Conservation (phyloP, 2,888 invertebrate species). For the Cremastinae sp. region DNA sequence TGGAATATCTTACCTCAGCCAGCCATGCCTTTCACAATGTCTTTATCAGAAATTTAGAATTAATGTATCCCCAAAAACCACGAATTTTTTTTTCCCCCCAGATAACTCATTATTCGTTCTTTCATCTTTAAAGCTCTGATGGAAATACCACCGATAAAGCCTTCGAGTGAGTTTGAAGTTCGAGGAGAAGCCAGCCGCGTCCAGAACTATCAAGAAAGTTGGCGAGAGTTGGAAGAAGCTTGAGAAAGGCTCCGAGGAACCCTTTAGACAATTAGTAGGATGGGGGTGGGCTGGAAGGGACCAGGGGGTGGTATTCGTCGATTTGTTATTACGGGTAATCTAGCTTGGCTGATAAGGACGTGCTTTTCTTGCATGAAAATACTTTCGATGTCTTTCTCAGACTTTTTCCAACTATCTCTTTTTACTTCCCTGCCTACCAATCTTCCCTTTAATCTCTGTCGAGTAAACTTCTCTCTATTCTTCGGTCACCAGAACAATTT, state of each 20-base stretch:
- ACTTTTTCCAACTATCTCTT: conserved; percentile 4
- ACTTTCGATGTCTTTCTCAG: conserved; percentile 37
- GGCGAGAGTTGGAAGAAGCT: conserved; percentile 27
- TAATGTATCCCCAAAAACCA: neutral
- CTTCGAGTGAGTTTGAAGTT: conserved; percentile 34
- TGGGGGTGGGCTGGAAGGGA: neutral
- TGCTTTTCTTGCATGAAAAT: conserved; percentile 40
- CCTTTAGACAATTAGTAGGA: conserved; percentile 56
- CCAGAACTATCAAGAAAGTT: conserved; percentile 58
- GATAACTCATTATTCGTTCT: conserved; percentile 8
- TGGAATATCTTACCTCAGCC: conserved; percentile 25
- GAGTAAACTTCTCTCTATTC: no score
- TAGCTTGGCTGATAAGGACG: conserved; percentile 59
- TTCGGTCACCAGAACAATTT: no score
- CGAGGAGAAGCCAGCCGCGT: conserved; percentile 36
- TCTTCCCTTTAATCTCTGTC: neutral
- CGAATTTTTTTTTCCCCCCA: neutral
- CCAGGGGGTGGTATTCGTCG: conserved; percentile 34
- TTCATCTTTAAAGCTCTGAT: conserved; percentile 46
- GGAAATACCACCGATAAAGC: conserved; percentile 7
- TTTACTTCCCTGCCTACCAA: neutral
- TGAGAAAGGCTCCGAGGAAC: conserved; percentile 26
- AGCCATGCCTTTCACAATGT: neutral
- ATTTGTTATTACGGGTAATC: conserved; percentile 62
- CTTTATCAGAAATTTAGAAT: neutral